Percentiles rank a stretch among this genome's conserved stretches.
Conservation (phyloP, 2,797 vertebrate genomes). For the Gephyroberyx darwinii region DNA sequence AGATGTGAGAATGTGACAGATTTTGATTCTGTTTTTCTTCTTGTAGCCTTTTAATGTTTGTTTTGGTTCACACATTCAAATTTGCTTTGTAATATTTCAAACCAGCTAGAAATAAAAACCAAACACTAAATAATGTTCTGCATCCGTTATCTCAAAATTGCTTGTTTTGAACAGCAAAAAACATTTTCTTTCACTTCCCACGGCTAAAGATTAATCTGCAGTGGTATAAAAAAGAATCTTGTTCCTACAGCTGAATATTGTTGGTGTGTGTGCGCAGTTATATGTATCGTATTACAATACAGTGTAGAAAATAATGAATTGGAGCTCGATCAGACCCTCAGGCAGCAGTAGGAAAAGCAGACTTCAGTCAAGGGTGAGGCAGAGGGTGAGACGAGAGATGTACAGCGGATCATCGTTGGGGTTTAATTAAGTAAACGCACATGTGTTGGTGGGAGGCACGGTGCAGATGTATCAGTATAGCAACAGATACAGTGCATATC, state of each 20-base stretch:
- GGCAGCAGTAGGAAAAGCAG: not conserved
- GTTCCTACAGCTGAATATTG: too few relatives aligned
- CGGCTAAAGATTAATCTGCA: too few relatives aligned
- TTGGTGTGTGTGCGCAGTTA: not conserved
- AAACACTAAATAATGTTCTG: not conserved
- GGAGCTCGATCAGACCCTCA: not conserved
- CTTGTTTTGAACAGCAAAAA: not conserved
- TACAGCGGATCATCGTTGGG: too few relatives aligned
- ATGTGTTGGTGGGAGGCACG: too few relatives aligned
- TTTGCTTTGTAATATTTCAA: not conserved
- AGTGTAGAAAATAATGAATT: not conserved
- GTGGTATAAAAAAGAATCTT: not conserved
- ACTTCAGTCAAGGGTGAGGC: constrained; percentile 3
- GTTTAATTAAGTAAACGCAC: too few relatives aligned
- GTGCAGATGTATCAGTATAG: too few relatives aligned
- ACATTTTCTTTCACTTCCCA: too few relatives aligned
- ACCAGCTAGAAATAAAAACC: not conserved
- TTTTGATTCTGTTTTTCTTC: not conserved
- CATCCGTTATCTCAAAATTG: not conserved
- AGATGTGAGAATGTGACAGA: constrained; percentile 11
- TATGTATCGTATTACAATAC: not conserved
- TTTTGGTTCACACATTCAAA: constrained; percentile 4
- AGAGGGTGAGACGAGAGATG: not conserved
- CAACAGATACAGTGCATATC: too few relatives aligned
- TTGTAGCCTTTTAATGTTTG: not conserved